Percentiles rank a stretch among this genome's conserved stretches.
Conservation (phyloP, 2,888 invertebrate genomes). For the Onchidella celtica region DNA sequence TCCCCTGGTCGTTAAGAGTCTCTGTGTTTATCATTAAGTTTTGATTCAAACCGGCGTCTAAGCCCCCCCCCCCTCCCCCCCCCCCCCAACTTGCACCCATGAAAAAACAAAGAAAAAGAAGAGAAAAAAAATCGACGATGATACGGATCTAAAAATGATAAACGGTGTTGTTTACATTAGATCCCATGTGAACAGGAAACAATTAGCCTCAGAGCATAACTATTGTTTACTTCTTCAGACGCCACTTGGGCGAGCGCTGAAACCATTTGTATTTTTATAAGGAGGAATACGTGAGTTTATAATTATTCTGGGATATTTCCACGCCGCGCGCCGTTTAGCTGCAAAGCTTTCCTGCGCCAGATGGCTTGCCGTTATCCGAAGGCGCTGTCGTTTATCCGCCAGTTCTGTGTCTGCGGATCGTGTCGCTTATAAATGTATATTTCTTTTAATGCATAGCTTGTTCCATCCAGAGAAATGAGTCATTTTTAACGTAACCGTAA, state of each 20-base stretch:
- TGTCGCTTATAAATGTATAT: no score
- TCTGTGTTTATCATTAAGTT: slow-evolving; percentile 36
- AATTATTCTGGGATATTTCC: slow-evolving; percentile 40
- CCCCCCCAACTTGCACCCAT: no score
- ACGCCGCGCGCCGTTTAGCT: neutral
- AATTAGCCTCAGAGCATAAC: slow-evolving; percentile 43
- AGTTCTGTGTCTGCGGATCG: no score
- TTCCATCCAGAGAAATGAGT: no score
- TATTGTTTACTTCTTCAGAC: slow-evolving; percentile 31
- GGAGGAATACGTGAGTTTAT: slow-evolving; percentile 22
- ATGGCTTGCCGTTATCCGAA: slow-evolving; percentile 10
- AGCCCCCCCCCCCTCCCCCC: slow-evolving; percentile 9
- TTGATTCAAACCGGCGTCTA: slow-evolving; percentile 8
- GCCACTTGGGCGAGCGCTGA: slow-evolving; percentile 37
- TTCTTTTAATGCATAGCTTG: no score
- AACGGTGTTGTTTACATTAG: slow-evolving; percentile 45
- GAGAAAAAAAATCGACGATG: slow-evolving; percentile 39
- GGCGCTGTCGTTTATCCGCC: no score
- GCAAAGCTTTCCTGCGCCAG: neutral
- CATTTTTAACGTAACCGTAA: no score
- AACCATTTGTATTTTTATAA: slow-evolving; percentile 43
- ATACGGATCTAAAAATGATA: slow-evolving; percentile 48
- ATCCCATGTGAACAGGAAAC: slow-evolving; percentile 38
- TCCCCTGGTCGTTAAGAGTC: slow-evolving; percentile 12
- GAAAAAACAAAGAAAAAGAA: no score